These are phyloP conservation scores for Halichoerus grypus DNA, from an alignment of 2,113 vertebrate species.

Conservation along the genomic window DNA sequence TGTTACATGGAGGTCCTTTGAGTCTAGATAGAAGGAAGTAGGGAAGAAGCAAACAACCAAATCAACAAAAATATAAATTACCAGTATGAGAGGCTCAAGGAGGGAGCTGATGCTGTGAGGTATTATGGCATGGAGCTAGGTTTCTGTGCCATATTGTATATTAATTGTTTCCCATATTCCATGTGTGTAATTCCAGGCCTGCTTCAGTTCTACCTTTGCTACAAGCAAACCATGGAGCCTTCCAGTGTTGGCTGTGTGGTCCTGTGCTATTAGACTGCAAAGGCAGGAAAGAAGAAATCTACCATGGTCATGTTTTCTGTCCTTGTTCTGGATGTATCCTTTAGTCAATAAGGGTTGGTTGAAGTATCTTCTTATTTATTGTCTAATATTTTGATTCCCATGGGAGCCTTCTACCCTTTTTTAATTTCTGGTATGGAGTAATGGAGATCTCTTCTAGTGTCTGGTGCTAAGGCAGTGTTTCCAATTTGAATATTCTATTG, in stretches of 20 bases:
- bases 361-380: background rate
- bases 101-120: background rate
- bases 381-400: background rate
- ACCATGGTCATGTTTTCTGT: background rate
- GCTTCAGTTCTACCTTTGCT: background rate
- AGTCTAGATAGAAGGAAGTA: slow-evolving; percentile 57
- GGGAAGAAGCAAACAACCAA: slow-evolving; percentile 37
- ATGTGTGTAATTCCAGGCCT: background rate
- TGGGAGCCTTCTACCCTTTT: background rate
- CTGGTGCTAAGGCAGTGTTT: background rate
- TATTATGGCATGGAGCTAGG: fast-evolving
- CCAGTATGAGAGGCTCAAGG: background rate
- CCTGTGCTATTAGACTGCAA: background rate
- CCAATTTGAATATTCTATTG: background rate
- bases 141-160: background rate
- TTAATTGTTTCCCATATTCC: background rate
- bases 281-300: background rate
- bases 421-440: background rate
- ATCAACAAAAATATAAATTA: background rate
- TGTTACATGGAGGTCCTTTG: slow-evolving; percentile 55
- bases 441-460: background rate
- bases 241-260: background rate
- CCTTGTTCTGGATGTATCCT: background rate
- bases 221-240: background rate
- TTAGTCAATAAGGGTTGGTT: background rate